Evolutionary conservation across 2,113 vertebrate genomes (phyloP).

Genomic region (Sebastes schlegelii): DNA sequence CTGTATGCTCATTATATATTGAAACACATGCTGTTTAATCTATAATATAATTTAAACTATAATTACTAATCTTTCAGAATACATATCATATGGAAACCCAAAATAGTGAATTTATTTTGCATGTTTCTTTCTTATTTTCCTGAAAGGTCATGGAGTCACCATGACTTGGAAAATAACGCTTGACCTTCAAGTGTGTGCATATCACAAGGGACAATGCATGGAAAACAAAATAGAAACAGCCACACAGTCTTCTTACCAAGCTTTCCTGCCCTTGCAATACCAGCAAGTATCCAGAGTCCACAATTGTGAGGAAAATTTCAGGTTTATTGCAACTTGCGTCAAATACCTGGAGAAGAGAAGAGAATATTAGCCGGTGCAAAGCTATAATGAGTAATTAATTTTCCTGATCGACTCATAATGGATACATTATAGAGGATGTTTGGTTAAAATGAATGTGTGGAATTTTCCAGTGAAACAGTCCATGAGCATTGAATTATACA

Average conservation of each 20-base stretch:
- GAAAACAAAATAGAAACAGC: not conserved
- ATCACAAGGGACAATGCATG: not conserved
- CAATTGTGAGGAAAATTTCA: slow-evolving; percentile 84
- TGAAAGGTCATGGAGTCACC: not conserved
- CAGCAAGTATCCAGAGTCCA: slow-evolving; percentile 90
- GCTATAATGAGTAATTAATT: not conserved
- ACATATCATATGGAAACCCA: not conserved
- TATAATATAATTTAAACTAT: not conserved
- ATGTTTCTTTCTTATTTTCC: not conserved
- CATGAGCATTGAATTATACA: not conserved
- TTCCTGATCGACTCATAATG: not conserved
- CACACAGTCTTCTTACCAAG: slow-evolving; percentile 83
- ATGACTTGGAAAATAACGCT: not conserved
- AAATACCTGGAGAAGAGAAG: slow-evolving; percentile 81
- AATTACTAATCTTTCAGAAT: not conserved
- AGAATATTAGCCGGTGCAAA: not conserved
- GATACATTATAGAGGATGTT: not conserved
- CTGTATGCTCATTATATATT: not conserved
- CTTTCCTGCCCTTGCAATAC: slow-evolving; percentile 87
- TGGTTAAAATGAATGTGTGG: not conserved
- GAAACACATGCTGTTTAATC: not conserved
- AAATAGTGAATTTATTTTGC: not conserved
- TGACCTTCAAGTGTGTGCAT: not conserved
- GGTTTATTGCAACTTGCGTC: slow-evolving; percentile 84
- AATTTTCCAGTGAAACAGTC: not conserved